Evolutionary conservation across 2,888 invertebrate species (phyloP), one percentile per base, ranked within the genome.

Genomic region (Lucinisca nassula): DNA sequence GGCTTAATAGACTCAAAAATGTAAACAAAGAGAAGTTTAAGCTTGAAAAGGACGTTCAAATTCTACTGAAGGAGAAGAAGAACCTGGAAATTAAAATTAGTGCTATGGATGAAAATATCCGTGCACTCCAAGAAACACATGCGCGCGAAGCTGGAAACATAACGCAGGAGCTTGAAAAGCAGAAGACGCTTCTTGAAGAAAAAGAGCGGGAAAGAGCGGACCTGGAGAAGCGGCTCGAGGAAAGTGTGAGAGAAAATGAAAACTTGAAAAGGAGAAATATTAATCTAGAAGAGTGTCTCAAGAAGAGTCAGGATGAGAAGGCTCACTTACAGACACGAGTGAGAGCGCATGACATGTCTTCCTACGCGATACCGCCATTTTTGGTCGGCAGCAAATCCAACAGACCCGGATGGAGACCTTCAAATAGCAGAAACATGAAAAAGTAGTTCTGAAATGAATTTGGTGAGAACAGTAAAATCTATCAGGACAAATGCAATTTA

Each of bases 351-450:
- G 89, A 91, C 49, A 35, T 89, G 55, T 76, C 89, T 12, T 86
- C 84, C 40, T 91, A 84, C 49, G 87, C 86, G 0, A 51, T 89
- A 14, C 91, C 91, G 12, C 89, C 89, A 51, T 91, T 88, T 78
- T 58, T 88, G 6, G 82, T 83, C 0, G 88, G 86, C 32, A 78
- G 81, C 45, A 90, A 78, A 74, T 79, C 78, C 38, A 85, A 72
- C 55, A 74, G 35, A 35, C 72, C 30, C 45, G 82, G 78, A 27
- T 70, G 49, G 51, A 51, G 76, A 37, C 67, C 67, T 3, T 35
- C 67, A 35, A 67, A 67, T 21, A 30, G 30, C 30, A 67, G 67
- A 21, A 35, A 67, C 30, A 6, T 24, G 30, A 67, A 67, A 21
- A 67, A 67, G 24, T 67, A 35, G 35, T 61, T 30, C 55, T n/a